Evolutionary conservation across 2,113 vertebrate genomes (phyloP), one percentile per base, ranked within the genome.

Genomic region (Synodontis membranacea): DNA sequence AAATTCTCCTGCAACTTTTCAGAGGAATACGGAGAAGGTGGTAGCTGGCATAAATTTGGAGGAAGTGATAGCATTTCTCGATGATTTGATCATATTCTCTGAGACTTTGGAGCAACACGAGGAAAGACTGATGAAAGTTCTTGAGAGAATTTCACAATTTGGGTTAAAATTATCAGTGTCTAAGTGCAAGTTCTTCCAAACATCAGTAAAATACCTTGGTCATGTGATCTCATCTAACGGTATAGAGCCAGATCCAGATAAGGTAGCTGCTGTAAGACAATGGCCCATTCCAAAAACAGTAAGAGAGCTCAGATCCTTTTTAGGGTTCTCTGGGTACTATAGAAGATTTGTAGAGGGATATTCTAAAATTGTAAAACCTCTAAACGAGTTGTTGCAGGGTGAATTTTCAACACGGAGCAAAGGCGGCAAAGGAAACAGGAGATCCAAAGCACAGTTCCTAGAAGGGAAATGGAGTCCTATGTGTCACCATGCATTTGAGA

Each of bases 151-250:
- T 39, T 17, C 83, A 2, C 23, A 62, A 4, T 86, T 85, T 62
- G 85, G 88, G 6, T 54, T 91, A 2, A 91, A 90, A 60, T 28
- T 88, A 11, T 88, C 84, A 48, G 34, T 85, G 31, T 72, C 68
- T 23, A 88, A 90, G n/a, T 91, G 83, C 31, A 92, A 85, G 28
- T 88, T 89, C 4, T 89, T 90, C 4, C 82, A 89, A 46, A 70
- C 50, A 10, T 84, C 76, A 8, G 83, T 89, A 11, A 90, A 86
- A n/a, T 90, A 76, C 8, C 31, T 91, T n/a, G 88, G 87, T 0
- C 86, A 88, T 87, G 86, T 86, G 42, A 88, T 89, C 54, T 91
- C 89, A 23, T 72, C 72, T 3, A 1, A 85, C 1, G 85, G 90
- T 10, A 86, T 88, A 17, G 46, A 86, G 6, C 87, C 88, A 0